phyloP scores from a whole-genome alignment of 2,797 vertebrate species.

The Chlorospingus flavigularis region DNA sequence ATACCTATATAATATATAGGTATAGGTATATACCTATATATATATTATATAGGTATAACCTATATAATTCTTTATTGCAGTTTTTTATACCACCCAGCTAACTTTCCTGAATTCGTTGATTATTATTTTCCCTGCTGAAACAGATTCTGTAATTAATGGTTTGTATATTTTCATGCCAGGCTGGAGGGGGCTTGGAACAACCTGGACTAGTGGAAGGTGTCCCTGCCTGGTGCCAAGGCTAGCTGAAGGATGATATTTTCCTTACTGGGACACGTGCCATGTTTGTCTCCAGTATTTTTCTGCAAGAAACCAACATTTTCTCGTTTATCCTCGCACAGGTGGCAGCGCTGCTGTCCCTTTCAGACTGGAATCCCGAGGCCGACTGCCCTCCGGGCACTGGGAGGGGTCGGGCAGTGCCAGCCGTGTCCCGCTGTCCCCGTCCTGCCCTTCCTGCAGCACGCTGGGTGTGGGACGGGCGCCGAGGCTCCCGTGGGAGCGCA shows the following conservation, averaged over 20 bases:
- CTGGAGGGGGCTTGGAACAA: not conserved
- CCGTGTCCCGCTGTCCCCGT: not conserved
- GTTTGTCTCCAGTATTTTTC: not conserved
- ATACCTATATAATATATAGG: too few relatives aligned
- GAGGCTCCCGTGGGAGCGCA: accelerated
- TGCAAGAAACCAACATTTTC: not conserved
- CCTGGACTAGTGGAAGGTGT: not conserved
- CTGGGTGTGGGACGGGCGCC: accelerated
- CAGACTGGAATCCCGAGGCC: accelerated
- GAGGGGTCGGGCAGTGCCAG: not conserved
- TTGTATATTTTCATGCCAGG: not conserved
- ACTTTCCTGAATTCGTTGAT: not conserved
- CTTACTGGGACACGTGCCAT: not conserved
- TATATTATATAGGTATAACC: too few relatives aligned
- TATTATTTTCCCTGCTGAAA: not conserved
- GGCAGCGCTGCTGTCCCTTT: not conserved
- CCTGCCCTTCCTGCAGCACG: accelerated
- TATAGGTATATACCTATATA: too few relatives aligned
- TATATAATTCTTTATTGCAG: not conserved
- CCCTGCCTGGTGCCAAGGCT: not conserved
- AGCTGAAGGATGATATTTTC: not conserved
- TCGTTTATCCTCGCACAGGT: accelerated
- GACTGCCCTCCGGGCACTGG: not conserved
- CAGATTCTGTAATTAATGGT: not conserved
- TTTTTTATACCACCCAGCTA: not conserved